Conservation (phyloP, 2,888 invertebrate species). For the Pachliopta kotzebuea region DNA sequence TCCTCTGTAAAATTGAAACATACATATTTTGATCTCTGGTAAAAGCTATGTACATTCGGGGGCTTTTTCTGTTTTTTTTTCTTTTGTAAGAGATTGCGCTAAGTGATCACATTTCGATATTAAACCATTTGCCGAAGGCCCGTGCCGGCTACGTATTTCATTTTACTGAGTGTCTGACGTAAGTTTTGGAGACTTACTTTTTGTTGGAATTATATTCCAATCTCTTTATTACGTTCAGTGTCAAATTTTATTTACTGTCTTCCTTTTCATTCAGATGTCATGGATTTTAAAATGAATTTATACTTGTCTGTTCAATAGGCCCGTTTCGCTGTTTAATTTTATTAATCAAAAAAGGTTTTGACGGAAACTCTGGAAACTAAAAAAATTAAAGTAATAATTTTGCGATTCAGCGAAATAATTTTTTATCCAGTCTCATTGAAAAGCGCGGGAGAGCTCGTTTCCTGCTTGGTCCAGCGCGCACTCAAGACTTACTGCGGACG, state of each 20-base stretch:
- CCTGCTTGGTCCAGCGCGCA: slow-evolving; percentile 37
- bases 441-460: slow-evolving; percentile 41
- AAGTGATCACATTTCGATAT: slow-evolving; percentile 81
- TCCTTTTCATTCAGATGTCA: slow-evolving; percentile 29
- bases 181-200: slow-evolving; percentile 76
- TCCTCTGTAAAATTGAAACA: slow-evolving; percentile 70
- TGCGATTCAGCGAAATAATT: slow-evolving; percentile 36
- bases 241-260: slow-evolving; percentile 54
- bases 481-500: slow-evolving; percentile 34
- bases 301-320: neutral
- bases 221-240: slow-evolving; percentile 68
- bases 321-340: neutral
- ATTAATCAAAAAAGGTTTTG: slow-evolving; percentile 9
- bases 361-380: slow-evolving; percentile 29
- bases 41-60: slow-evolving; percentile 71
- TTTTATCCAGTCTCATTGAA: slow-evolving; percentile 39
- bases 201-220: slow-evolving; percentile 74
- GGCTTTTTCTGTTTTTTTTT: slow-evolving; percentile 67
- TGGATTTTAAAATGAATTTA: neutral
- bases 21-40: slow-evolving; percentile 72
- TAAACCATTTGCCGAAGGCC: slow-evolving; percentile 79
- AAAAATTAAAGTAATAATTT: slow-evolving; percentile 26
- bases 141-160: slow-evolving; percentile 78
- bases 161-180: slow-evolving; percentile 79
- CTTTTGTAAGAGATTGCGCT: slow-evolving; percentile 79